Evolutionary conservation across 2,113 vertebrate species (phyloP).

Genomic region (Sander lucioperca): DNA sequence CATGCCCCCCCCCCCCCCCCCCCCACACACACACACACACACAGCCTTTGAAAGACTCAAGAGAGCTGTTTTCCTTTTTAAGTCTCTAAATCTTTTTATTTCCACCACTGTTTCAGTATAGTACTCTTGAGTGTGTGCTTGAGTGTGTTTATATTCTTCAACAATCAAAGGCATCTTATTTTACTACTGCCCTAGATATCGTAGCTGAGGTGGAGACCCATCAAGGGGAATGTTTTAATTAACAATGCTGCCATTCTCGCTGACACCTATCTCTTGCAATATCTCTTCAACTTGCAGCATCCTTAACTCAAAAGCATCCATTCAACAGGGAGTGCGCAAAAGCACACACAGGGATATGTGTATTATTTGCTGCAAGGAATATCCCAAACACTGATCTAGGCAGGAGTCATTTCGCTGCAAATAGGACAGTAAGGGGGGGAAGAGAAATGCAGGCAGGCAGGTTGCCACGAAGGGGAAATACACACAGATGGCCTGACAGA

Average conservation of each 20-base stretch:
- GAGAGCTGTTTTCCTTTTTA: slow-evolving; percentile 60
- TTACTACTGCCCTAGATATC: slow-evolving; percentile 62
- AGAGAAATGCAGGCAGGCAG: slow-evolving; percentile 47
- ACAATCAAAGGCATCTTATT: slow-evolving; percentile 58
- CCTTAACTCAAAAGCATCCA: slow-evolving; percentile 37
- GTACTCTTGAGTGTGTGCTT: slow-evolving; percentile 4
- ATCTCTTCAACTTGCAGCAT: slow-evolving; percentile 49
- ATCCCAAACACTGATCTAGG: slow-evolving; percentile 47
- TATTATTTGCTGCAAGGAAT: slow-evolving; percentile 31
- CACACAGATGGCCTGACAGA: slow-evolving; percentile 71
- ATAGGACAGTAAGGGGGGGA: slow-evolving; percentile 45
- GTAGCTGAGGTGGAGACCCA: slow-evolving; percentile 56
- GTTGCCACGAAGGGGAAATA: slow-evolving; percentile 58
- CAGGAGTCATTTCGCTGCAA: slow-evolving; percentile 55
- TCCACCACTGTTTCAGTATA: slow-evolving; percentile 15
- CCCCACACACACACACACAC: slow-evolving; percentile 10
- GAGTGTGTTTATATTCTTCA: slow-evolving; percentile 22
- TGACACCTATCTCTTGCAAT: slow-evolving; percentile 47
- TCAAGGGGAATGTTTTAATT: slow-evolving; percentile 66
- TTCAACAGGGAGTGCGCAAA: slow-evolving; percentile 30
- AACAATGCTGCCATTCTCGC: slow-evolving; percentile 53
- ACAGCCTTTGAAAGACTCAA: slow-evolving; percentile 63
- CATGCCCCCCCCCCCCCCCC: neutral
- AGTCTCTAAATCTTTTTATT: slow-evolving; percentile 50
- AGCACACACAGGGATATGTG: slow-evolving; percentile 21